Evolutionary conservation across 2,888 invertebrate genomes (phyloP), one percentile per base, ranked within the genome.

Genomic region (Tachina lurida): DNA sequence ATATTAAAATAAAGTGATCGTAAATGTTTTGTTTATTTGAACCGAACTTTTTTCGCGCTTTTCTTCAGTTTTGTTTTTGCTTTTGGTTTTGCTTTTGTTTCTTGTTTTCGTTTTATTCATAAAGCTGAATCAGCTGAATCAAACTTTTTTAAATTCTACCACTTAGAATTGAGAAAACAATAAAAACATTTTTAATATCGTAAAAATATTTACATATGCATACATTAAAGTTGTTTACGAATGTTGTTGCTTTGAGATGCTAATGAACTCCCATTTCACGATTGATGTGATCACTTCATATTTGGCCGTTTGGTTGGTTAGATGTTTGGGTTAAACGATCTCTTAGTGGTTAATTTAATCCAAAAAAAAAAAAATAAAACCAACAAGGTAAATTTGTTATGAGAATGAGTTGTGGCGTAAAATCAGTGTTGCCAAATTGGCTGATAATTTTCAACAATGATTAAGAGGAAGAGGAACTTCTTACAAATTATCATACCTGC

Each of bases 261-360:
- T 56, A 73, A 81, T 60, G 73, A 83, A 76, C 86, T 83, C 83
- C 83, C 79, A 68, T 13, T 83, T 83, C 22, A 75, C 65, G 52
- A 63, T 74, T 73, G 73, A 81, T 85, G 47, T 63, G 54, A 67
- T 70, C 52, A 70, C 62, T 68, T 81, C 12, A 13, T 65, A 49
- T 62, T 68, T 54, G 62, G 15, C 31, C 56, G 31, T 12, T 49
- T 49, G 49, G 10, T 63, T 63, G 56, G 13, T 52, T 63, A 58
- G n/a, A 56, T 62, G 52, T 0, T 52, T 65, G 13, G 52, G 45
- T 67, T 73, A 58, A 67, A 60, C 67, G 49, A 73, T 73, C 67
- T 80, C 52, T 67, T 73, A 45, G 56, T 76, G 65, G 58, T 65
- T 76, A 15, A 39, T 63, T 43, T 62, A 63, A 41, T 19, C 56